phyloP scores from a whole-genome alignment of 1,140 invertebrate species.

The Copidosoma floridanum region DNA sequence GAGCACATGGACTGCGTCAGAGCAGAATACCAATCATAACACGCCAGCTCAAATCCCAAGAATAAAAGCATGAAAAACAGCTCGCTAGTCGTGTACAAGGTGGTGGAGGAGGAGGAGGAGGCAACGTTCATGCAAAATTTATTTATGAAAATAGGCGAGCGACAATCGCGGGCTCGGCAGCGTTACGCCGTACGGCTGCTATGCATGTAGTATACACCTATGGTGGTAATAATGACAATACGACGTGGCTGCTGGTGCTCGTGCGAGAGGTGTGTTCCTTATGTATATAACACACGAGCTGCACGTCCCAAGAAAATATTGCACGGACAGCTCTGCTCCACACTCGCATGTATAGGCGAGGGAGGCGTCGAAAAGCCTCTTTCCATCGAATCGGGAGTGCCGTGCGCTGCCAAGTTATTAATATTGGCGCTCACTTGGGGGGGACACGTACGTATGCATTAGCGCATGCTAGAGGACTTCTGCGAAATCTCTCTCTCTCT shows the following conservation, averaged over 20 bases:
- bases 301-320: background rate
- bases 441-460: too few species aligned
- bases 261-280: conserved; percentile 7
- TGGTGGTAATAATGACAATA: too few species aligned
- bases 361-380: conserved; percentile 4
- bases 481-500: background rate
- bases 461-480: background rate
- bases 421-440: too few species aligned
- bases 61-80: too few species aligned
- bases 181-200: conserved; percentile 7
- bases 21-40: too few species aligned
- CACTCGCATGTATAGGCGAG: background rate
- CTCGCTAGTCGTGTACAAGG: too few species aligned
- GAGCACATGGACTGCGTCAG: too few species aligned
- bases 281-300: too few species aligned
- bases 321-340: background rate
- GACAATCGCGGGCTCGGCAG: conserved; percentile 15
- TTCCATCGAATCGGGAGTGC: conserved; percentile 20
- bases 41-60: too few species aligned
- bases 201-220: background rate
- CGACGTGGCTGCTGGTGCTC: too few species aligned
- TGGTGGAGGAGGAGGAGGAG: too few species aligned
- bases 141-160: conserved; percentile 4
- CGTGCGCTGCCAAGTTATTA: too few species aligned
- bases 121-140: conserved; percentile 14